Evolutionary conservation across 2,888 invertebrate genomes (phyloP), one percentile per base, ranked within the genome.

Genomic region (Teleogryllus oceanicus): DNA sequence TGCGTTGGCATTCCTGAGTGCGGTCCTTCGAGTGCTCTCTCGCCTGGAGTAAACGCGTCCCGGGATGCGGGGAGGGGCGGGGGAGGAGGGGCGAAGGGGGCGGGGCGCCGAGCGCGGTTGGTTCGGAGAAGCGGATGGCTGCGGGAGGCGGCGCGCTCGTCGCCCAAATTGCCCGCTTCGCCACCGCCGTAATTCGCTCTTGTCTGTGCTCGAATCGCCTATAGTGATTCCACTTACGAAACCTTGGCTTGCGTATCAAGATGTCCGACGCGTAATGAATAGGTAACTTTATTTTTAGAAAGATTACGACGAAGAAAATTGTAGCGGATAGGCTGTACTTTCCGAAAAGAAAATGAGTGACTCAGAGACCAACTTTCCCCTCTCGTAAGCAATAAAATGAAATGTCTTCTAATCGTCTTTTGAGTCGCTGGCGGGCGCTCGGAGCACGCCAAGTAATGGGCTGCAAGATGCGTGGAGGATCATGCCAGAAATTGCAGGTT

Each of bases 261-360:
- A 62, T 62, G 16, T 62, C n/a, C 62, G n/a, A 62, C 62, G 16
- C 62, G 62, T 62, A 62, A 62, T 62, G 62, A 62, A 62, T 18
- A n/a, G 62, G 16, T 37, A 37, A 37, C 37, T 37, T 62, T 18
- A 62, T 62, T 62, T 62, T 62, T 62, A 11, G 62, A 62, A 62
- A 62, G 16, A 13, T n/a, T n/a, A n/a, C 62, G 16, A 4, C 62
- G n/a, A n/a, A 16, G 62, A n/a, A 62, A 62, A 62, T 62, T 62
- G 62, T 62, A n/a, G 62, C 62, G 62, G n/a, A n/a, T 62, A n/a
- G 62, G n/a, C 62, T 62, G 62, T 62, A 62, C 62, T 62, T 62
- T 62, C 16, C 1, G 62, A 62, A 62, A n/a, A n/a, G n/a, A 13
- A 62, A 62, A n/a, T 62, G 13, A 18, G 62, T n/a, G 62, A 62